Evolutionary conservation across 1,140 invertebrate genomes (phyloP).

Genomic region (Dreissena rostriformis): DNA sequence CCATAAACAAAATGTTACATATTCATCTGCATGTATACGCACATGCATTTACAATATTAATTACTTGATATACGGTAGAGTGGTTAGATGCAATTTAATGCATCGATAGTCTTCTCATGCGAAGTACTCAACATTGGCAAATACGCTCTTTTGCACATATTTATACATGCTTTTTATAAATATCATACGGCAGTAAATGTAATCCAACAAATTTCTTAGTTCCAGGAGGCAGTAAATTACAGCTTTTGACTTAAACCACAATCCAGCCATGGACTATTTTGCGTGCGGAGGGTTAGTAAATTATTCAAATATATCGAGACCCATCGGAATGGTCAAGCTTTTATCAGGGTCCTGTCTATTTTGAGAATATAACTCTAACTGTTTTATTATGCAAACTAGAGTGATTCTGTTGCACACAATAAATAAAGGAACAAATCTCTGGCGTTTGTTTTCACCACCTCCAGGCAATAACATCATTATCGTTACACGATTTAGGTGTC

Average conservation of each 20-base stretch:
- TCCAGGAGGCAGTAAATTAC: slow-evolving; percentile 3
- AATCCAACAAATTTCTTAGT: neutral
- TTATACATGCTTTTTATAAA: neutral
- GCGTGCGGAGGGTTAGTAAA: slow-evolving; percentile 15
- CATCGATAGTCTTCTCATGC: neutral
- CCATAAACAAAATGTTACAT: too few species aligned
- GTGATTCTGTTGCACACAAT: slow-evolving; percentile 19
- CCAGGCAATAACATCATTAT: neutral
- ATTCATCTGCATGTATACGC: too few species aligned
- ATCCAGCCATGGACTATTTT: too few species aligned
- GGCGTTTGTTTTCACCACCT: neutral
- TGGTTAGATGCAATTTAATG: too few species aligned
- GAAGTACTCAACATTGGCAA: neutral
- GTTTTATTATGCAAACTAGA: slow-evolving; percentile 52
- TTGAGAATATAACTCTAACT: slow-evolving; percentile 35
- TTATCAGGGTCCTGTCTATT: slow-evolving; percentile 19
- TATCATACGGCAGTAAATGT: neutral
- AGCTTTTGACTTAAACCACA: too few species aligned
- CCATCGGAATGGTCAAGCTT: slow-evolving; percentile 41
- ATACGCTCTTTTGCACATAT: neutral
- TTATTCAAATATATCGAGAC: slow-evolving; percentile 33
- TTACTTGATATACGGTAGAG: too few species aligned
- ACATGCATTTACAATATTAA: too few species aligned
- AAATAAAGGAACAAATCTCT: slow-evolving; percentile 4
- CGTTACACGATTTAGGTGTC: neutral